phyloP scores from a whole-genome alignment of 2,113 vertebrate genomes.

The Syngnathus typhle region DNA sequence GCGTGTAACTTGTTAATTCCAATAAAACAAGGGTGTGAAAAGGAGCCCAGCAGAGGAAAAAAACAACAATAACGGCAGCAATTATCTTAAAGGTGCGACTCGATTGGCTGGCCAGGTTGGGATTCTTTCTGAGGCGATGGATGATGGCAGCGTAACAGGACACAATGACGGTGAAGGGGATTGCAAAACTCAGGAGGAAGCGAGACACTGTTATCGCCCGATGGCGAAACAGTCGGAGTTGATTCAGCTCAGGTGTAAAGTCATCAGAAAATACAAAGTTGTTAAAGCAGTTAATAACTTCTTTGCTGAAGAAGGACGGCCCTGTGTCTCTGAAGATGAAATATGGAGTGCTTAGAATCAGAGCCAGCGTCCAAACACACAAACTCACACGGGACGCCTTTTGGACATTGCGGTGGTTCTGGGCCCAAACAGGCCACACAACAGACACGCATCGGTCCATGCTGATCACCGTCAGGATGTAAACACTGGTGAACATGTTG shows the following conservation, averaged over 20 bases:
- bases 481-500: slow-evolving; percentile 81
- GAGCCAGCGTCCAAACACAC: slow-evolving; percentile 72
- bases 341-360: slow-evolving; percentile 70
- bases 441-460: slow-evolving; percentile 79
- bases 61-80: slow-evolving; percentile 75
- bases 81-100: slow-evolving; percentile 80
- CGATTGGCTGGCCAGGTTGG: slow-evolving; percentile 67
- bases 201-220: slow-evolving; percentile 70
- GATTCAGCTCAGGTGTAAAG: slow-evolving; percentile 22
- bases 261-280: slow-evolving; percentile 65
- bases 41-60: slow-evolving; percentile 85
- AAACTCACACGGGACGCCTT: slow-evolving; percentile 67
- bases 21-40: slow-evolving; percentile 75
- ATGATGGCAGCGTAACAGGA: slow-evolving; percentile 76
- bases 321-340: slow-evolving; percentile 66
- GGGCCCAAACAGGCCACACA: slow-evolving; percentile 76
- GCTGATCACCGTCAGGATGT: slow-evolving; percentile 78
- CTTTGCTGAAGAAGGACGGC: slow-evolving; percentile 32
- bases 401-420: slow-evolving; percentile 72
- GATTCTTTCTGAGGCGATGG: slow-evolving; percentile 72
- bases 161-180: slow-evolving; percentile 77
- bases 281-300: slow-evolving; percentile 64
- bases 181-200: slow-evolving; percentile 76
- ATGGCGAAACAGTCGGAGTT: slow-evolving; percentile 52
- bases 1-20: slow-evolving; percentile 59